Evolutionary conservation across 2,888 invertebrate species (phyloP).

Genomic region (Theretra japonica): DNA sequence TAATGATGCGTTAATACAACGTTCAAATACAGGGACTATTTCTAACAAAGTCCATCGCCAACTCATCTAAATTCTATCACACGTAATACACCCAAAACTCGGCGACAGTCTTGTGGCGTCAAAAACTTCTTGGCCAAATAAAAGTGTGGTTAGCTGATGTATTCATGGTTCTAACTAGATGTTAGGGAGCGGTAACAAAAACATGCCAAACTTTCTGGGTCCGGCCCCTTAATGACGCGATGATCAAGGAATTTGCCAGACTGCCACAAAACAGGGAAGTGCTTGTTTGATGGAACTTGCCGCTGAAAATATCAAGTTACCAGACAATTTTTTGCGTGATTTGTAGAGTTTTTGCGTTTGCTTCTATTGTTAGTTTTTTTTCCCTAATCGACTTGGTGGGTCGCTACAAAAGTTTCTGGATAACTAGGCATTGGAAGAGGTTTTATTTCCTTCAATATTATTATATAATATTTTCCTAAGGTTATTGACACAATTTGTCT

Average conservation of each 20-base stretch:
- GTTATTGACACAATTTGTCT: too few relatives aligned
- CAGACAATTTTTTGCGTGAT: not conserved
- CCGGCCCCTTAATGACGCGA: slow-evolving; percentile 16
- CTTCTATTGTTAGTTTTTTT: not conserved
- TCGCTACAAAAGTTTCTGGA: not conserved
- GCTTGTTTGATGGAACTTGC: slow-evolving; percentile 9
- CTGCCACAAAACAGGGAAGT: slow-evolving; percentile 4
- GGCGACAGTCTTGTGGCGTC: slow-evolving; percentile 45
- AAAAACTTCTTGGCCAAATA: slow-evolving; percentile 47
- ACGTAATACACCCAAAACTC: slow-evolving; percentile 33
- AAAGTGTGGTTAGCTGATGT: slow-evolving; percentile 47
- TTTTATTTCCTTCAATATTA: too few relatives aligned
- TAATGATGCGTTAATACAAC: too few relatives aligned
- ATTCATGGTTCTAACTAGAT: slow-evolving; percentile 47
- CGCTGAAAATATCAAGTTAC: not conserved
- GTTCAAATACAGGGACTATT: not conserved
- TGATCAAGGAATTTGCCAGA: slow-evolving; percentile 13
- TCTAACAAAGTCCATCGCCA: not conserved
- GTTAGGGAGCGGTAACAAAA: slow-evolving; percentile 33
- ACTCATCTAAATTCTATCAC: slow-evolving; percentile 26
- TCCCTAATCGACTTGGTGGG: not conserved
- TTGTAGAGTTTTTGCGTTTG: not conserved
- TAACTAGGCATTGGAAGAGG: too few relatives aligned
- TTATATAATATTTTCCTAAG: too few relatives aligned
- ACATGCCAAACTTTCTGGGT: slow-evolving; percentile 34